Evolutionary conservation across 2,113 vertebrate species (phyloP).

Genomic region (Ammodytes marinus): DNA sequence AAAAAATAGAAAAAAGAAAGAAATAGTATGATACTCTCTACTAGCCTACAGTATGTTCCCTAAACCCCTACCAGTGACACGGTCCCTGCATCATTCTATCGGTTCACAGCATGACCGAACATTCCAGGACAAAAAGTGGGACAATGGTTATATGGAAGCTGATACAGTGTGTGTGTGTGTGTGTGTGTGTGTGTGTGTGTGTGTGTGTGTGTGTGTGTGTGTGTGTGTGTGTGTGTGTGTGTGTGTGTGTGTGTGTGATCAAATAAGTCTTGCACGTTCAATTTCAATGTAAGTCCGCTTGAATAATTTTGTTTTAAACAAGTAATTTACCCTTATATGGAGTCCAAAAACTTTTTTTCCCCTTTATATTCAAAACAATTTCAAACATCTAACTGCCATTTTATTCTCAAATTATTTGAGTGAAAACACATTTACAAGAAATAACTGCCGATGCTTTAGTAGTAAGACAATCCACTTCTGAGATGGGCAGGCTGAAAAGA

Average conservation of each 20-base stretch:
- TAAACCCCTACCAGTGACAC: background rate
- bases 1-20: slow-evolving; percentile 5
- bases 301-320: background rate
- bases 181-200: too few species aligned
- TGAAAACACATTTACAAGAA: background rate
- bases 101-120: background rate
- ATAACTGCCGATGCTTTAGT: background rate
- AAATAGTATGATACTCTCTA: background rate
- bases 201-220: too few species aligned
- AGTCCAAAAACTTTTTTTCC: background rate
- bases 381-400: background rate
- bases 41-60: background rate
- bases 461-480: background rate
- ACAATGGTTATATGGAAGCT: background rate
- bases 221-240: too few species aligned
- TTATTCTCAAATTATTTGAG: background rate
- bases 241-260: background rate
- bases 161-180: background rate
- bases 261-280: background rate
- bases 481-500: background rate
- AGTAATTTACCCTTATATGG: background rate
- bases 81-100: background rate
- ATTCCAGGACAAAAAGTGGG: slow-evolving; percentile 9
- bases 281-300: background rate
- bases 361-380: too few species aligned